These are phyloP conservation scores for Lissonota sp. DNA, from an alignment of 2,888 invertebrate species.

Conservation along the genomic window DNA sequence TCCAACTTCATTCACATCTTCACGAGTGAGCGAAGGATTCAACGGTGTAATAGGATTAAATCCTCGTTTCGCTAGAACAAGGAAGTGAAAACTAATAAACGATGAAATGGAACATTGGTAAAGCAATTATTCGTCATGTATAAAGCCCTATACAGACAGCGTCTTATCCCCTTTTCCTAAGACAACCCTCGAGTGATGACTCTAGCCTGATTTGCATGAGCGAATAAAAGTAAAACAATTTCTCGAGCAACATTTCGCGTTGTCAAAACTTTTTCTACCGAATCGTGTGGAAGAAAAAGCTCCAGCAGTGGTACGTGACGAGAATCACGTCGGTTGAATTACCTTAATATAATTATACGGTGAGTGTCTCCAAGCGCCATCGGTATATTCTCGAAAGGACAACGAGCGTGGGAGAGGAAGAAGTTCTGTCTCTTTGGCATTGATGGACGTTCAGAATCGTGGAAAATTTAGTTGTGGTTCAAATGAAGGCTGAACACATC, in stretches of 20 bases:
- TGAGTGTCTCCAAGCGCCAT: not conserved
- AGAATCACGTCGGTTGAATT: constrained; percentile 32
- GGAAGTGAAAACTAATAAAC: constrained; percentile 52
- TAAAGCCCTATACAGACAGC: no score
- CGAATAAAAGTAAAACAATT: not conserved
- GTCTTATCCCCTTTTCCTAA: no score
- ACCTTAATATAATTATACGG: constrained; percentile 23
- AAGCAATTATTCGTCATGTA: constrained; percentile 33
- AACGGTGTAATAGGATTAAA: constrained; percentile 59
- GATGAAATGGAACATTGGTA: constrained; percentile 13
- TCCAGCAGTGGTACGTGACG: not conserved
- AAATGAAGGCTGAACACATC: not conserved
- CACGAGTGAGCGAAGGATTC: constrained; percentile 42
- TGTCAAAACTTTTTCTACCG: not conserved
- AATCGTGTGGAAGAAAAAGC: no score
- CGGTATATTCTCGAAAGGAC: constrained; percentile 11
- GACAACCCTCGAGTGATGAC: no score
- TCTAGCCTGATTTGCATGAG: no score
- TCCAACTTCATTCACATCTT: constrained; percentile 18
- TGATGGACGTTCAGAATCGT: constrained; percentile 5
- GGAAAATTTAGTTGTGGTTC: constrained; percentile 37
- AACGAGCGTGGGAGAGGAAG: constrained; percentile 5
- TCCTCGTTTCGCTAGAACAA: constrained; percentile 34
- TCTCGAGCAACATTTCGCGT: not conserved
- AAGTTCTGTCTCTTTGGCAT: not conserved